Percentiles rank a stretch among this genome's conserved stretches.
Evolutionary conservation across 2,797 vertebrate species (phyloP).

Genomic region (Toxotes lorentzi): DNA sequence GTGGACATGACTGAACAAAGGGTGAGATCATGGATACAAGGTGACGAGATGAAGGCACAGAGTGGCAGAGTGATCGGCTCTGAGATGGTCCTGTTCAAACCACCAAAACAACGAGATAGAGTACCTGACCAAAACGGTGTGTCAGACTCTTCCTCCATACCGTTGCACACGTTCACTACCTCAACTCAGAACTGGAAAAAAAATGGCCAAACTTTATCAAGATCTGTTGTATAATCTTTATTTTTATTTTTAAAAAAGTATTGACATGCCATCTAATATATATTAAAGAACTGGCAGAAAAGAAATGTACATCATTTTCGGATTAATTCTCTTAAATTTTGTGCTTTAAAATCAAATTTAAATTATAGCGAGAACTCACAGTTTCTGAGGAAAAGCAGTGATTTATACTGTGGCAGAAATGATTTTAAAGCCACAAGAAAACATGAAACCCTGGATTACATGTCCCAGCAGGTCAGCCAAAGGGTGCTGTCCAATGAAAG

Average conservation of each 20-base stretch:
- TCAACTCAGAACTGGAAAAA: constrained; percentile 10
- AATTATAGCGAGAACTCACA: neutral
- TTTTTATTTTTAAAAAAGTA: constrained; percentile 33
- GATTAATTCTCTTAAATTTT: neutral
- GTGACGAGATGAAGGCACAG: constrained; percentile 11
- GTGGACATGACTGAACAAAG: constrained; percentile 21
- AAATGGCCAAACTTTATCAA: neutral
- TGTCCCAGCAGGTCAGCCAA: constrained; percentile 19
- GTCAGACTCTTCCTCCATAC: neutral
- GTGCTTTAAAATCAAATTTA: constrained; percentile 12
- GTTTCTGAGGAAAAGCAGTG: constrained; percentile 2
- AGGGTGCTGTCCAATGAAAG: constrained; percentile 7
- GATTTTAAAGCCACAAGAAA: constrained; percentile 17
- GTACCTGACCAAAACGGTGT: neutral
- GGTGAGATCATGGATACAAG: constrained; percentile 23
- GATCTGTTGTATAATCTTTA: constrained; percentile 23
- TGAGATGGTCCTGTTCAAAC: neutral
- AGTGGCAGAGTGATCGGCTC: neutral
- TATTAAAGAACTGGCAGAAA: constrained; percentile 21
- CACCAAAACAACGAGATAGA: too few species aligned
- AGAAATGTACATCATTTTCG: constrained; percentile 32
- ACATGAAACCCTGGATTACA: constrained; percentile 24
- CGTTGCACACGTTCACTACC: neutral
- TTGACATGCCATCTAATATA: constrained; percentile 33
- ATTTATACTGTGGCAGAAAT: constrained; percentile 15